Evolutionary conservation across 2,888 invertebrate species (phyloP), one percentile per base, ranked within the genome.

Genomic region (Drosophila paramelanica): DNA sequence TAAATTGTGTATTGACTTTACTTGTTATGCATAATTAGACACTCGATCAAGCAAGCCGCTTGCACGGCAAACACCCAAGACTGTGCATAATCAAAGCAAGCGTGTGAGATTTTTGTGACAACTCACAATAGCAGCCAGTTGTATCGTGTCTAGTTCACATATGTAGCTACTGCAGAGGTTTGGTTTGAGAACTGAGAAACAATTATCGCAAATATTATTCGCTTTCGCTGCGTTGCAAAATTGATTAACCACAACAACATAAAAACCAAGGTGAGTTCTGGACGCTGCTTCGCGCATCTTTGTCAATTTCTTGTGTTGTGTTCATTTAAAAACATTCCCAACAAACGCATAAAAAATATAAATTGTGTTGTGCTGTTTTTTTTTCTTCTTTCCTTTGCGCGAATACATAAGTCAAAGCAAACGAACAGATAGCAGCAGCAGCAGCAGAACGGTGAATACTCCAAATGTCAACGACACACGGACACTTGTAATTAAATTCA

Each of bases 401-500:
- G 73, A 77, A 72, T 75, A 75, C 62, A 72, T 77, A 75, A 75
- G 75, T 36, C 67, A 75, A 77, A 64, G 75, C 73, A 73, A 77
- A 64, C 57, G 57, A 49, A 20, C 53, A 76, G 66, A 74, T 70
- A 74, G 71, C 62, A 69, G 51, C 51, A 60, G 27, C 65, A 74
- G 71, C 62, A 69, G 52, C 52, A 64, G 77, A 75, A 75, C 75
- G 77, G 75, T 75, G 73, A 72, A 75, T 77, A 77, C 77, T 73
- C 59, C 64, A 77, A 75, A 75, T 77, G 75, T 69, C 78, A 73
- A 67, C 71, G 79, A 74, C 75, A 67, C 61, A 61, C 50, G 53
- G 56, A 13, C 51, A 53, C 25, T 70, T 87, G 82, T 87, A 90
- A 89, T 90, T 90, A 90, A 90, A 88, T 87, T 90, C 90, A 90